Base-by-base conservation (phyloP, 2,797 vertebrate genomes). In the Discoglossus pictus region DNA sequence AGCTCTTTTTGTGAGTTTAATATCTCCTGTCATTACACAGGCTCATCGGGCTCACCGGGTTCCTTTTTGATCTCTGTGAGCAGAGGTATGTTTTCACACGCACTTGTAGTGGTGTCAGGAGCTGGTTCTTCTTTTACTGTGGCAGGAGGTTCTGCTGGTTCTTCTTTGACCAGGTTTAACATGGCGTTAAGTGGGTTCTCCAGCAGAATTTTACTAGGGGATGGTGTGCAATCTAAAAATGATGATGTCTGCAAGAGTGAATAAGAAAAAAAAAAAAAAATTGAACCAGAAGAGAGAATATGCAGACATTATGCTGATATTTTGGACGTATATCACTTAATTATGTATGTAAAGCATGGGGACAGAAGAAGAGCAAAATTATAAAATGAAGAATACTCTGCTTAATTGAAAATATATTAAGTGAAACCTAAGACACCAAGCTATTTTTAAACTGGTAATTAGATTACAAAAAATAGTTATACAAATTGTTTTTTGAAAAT, bases 131-230 rank as follows among this genome's bases (percentile, higher is more conserved):
- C 90, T 83, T 94, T 94, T 74, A 94, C 79, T 79, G 90, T 91
- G 61, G 90, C 86, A 34, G 84, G 74, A 6, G 15, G 62, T 85
- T 90, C 87, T 46, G 81, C 85, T 12, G 86, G 76, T 73, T 97
- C 94, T 1, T 87, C 85, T 84, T 96, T 96, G 6, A 94, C 70
- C 80, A 90, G 85, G 81, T 84, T 80, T 81, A 91, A 85, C 80
- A 94, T 92, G 68, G 86, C 78, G 76, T 90, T 91, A 84, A 98
- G 89, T 53, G 96, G 96, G 56, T 98, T 95, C 72, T 98, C 95
- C 18, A 87, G 78, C 7, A 94, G 89, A 75, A 92, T 83, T 83
- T 95, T 95, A 86, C 87, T 97, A 70, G 96, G 97, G 23, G 97
- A 99, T 0, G 96, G 97, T 2, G 95, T 94, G 74, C 83, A 87